phyloP scores from a whole-genome alignment of 2,797 vertebrate species.

The Fundulus diaphanus region DNA sequence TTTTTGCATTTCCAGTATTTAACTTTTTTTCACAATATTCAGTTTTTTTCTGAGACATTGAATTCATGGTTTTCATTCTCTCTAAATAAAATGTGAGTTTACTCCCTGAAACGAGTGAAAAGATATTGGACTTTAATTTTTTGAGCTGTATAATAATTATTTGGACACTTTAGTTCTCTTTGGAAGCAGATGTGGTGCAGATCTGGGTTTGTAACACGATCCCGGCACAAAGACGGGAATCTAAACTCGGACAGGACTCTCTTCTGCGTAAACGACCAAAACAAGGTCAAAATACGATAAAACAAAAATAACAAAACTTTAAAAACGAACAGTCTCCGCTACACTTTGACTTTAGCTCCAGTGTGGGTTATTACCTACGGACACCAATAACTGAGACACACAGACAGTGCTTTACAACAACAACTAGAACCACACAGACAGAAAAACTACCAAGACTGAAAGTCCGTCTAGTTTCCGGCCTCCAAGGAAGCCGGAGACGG shows the following conservation, averaged over 20 bases:
- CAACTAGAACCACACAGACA: constrained; percentile 57
- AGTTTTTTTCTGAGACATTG: no score
- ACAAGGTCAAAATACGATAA: constrained; percentile 35
- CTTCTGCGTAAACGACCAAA: constrained; percentile 23
- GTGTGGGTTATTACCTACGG: constrained; percentile 79
- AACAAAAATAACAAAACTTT: constrained; percentile 56
- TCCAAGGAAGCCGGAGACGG: constrained; percentile 19
- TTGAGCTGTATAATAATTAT: background rate
- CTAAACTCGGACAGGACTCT: constrained; percentile 46
- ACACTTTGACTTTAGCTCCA: constrained; percentile 76
- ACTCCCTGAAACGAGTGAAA: background rate
- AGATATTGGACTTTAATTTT: background rate
- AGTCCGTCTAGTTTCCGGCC: constrained; percentile 44
- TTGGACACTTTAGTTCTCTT: constrained; percentile 20
- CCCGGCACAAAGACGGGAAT: constrained; percentile 23
- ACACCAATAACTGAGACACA: constrained; percentile 71
- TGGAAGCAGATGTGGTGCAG: constrained; percentile 24
- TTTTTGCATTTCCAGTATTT: background rate
- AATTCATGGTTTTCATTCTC: background rate
- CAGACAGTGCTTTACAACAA: constrained; percentile 75
- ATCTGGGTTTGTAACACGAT: background rate
- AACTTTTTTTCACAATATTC: background rate
- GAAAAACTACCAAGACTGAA: constrained; percentile 31
- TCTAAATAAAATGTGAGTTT: background rate
- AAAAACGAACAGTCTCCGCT: constrained; percentile 58